These are phyloP conservation scores for Hormiphora californensis DNA, from an alignment of 37 sponge, comb jelly and placozoan species.

Conservation along the genomic window DNA sequence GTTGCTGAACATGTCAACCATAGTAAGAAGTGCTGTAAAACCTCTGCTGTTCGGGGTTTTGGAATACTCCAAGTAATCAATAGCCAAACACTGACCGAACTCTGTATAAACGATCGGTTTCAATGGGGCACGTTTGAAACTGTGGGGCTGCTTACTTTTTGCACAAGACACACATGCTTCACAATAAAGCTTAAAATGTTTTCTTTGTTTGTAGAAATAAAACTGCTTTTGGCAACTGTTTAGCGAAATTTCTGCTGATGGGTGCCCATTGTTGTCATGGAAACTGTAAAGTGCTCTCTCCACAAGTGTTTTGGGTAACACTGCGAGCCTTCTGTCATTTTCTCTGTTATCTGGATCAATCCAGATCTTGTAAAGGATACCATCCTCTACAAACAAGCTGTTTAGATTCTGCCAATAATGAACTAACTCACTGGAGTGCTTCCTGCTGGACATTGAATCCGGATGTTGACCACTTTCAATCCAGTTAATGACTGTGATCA, in stretches of 20 bases:
- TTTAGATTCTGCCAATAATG: conserved; percentile 17
- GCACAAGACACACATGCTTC: background rate
- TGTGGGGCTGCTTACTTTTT: background rate
- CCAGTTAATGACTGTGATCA: background rate
- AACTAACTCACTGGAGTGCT: background rate
- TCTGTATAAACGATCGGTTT: background rate
- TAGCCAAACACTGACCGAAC: background rate
- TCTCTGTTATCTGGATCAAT: background rate
- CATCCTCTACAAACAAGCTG: background rate
- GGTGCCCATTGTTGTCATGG: background rate
- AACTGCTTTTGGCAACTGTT: background rate
- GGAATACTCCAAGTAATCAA: background rate
- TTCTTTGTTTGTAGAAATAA: conserved; percentile 1
- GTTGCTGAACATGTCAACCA: background rate
- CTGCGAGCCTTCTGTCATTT: background rate
- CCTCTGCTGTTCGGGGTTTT: background rate
- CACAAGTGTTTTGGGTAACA: background rate
- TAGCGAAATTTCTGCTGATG: background rate
- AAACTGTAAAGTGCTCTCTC: background rate
- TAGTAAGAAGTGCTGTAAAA: background rate
- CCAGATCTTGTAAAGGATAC: background rate
- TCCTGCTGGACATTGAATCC: background rate
- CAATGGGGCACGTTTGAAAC: background rate
- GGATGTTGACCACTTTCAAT: background rate
- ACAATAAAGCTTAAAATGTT: background rate